Base-by-base conservation (phyloP, 2,888 invertebrate species). In the Phengaris arion region DNA sequence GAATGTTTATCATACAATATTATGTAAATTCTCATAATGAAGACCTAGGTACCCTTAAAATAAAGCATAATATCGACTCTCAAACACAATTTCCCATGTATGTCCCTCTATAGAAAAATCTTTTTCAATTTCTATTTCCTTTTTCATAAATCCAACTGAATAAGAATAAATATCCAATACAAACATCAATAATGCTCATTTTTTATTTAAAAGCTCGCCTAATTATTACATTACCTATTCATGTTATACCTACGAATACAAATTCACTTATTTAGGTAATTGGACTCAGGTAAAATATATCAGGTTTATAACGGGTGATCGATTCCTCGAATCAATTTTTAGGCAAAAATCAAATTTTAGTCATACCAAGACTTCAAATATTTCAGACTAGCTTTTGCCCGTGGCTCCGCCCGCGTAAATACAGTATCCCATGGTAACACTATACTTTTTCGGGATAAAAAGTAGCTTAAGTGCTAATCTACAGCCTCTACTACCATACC, bases 231-330 rank as follows among this genome's bases (percentile, higher is more conserved):
- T 64, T 1, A 35, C 35, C 35, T 35, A 64, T 64, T 64, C 64
- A 64, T 45, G 64, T 64, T 64, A 64, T 64, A n/a, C n/a, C n/a
- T n/a, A 64, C 64, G 64, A 64, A 10, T 64, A 64, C 64, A 45
- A 64, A 64, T 35, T 64, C 64, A 64, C 64, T 45, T 64, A 64
- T 45, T 64, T 64, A 13, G 64, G 13, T 64, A 45, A 64, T 64
- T 64, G 64, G 35, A 64, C 6, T 12, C 35, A 35, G 35, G 13
- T 64, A 35, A 64, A 64, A 64, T n/a, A n/a, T n/a, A n/a, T n/a
- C n/a, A n/a, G n/a, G 35, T 64, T 64, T 64, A 64, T 64, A 6
- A 6, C 35, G 35, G 45, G 64, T 35, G 35, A 55, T n/a, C n/a
- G 52, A 35, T 64, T 64, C 12, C 35, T 45, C 35, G 64, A 64